Evolutionary conservation across 2,888 invertebrate species (phyloP).

Genomic region (Crocallis elinguaria): DNA sequence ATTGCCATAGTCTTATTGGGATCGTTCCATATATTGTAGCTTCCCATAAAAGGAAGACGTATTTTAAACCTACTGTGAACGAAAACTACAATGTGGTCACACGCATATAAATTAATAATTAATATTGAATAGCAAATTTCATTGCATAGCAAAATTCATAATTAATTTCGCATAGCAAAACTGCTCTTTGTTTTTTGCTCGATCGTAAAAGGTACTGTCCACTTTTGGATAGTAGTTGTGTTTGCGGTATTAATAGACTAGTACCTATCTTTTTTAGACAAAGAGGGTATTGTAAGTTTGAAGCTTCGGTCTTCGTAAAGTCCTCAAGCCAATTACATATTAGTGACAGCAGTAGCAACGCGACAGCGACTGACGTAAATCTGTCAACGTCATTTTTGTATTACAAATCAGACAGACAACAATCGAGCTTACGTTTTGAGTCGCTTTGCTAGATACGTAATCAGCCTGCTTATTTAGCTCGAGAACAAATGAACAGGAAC

Average conservation of each 20-base stretch:
- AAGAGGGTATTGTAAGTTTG: too few relatives aligned
- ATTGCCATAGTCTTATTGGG: constrained; percentile 18
- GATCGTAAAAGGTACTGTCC: not conserved
- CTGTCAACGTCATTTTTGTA: too few relatives aligned
- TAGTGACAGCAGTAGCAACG: too few relatives aligned
- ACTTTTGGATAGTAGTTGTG: constrained; percentile 3
- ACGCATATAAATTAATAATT: constrained; percentile 27
- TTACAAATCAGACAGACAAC: too few relatives aligned
- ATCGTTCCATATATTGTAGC: constrained; percentile 13
- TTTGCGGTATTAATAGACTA: not conserved
- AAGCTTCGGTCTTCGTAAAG: too few relatives aligned
- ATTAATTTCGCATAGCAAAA: constrained; percentile 27
- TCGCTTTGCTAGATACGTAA: too few relatives aligned
- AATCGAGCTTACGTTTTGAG: too few relatives aligned
- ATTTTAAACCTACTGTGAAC: constrained; percentile 19
- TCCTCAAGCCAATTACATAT: too few relatives aligned
- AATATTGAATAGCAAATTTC: constrained; percentile 26
- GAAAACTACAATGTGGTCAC: constrained; percentile 19
- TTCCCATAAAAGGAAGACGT: constrained; percentile 2
- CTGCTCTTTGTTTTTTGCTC: constrained; percentile 1
- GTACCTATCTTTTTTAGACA: not conserved
- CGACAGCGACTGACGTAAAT: too few relatives aligned
- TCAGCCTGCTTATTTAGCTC: too few relatives aligned
- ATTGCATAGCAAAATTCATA: constrained; percentile 4
- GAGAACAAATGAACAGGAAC: too few relatives aligned